phyloP scores from a whole-genome alignment of 2,888 invertebrate species.

The Lithodes maja region DNA sequence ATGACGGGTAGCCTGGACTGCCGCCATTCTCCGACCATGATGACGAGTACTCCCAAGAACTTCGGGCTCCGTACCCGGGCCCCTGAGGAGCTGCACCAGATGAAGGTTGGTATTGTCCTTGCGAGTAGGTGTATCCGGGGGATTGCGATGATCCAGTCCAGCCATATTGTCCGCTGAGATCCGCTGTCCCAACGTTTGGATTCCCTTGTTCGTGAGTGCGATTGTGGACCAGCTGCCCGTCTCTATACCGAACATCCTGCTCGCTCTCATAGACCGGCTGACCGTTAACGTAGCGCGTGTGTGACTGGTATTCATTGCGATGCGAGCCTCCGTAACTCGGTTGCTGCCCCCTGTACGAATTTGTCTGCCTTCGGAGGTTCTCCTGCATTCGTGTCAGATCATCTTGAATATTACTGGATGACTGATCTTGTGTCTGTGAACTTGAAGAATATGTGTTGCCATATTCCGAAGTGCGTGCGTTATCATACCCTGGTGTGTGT shows the following conservation, averaged over 20 bases:
- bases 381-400: constrained; percentile 54
- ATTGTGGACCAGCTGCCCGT: constrained; percentile 64
- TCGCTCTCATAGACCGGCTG: constrained; percentile 64
- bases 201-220: constrained; percentile 57
- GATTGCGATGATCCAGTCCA: background rate
- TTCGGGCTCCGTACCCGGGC: background rate
- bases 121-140: no score
- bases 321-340: constrained; percentile 42
- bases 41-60: background rate
- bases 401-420: constrained; percentile 19
- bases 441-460: background rate
- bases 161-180: constrained; percentile 11
- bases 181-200: constrained; percentile 44
- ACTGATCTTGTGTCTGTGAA: background rate
- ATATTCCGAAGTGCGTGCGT: background rate
- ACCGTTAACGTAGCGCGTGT: constrained; percentile 65
- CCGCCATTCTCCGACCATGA: background rate
- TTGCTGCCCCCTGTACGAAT: constrained; percentile 18
- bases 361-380: constrained; percentile 47
- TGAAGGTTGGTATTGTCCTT: background rate
- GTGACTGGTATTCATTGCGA: constrained; percentile 51
- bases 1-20: background rate
- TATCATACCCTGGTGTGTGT: background rate
- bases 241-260: constrained; percentile 56
- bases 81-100: background rate